Base-by-base conservation (phyloP, 2,888 invertebrate species). In the Xylophagus ater region DNA sequence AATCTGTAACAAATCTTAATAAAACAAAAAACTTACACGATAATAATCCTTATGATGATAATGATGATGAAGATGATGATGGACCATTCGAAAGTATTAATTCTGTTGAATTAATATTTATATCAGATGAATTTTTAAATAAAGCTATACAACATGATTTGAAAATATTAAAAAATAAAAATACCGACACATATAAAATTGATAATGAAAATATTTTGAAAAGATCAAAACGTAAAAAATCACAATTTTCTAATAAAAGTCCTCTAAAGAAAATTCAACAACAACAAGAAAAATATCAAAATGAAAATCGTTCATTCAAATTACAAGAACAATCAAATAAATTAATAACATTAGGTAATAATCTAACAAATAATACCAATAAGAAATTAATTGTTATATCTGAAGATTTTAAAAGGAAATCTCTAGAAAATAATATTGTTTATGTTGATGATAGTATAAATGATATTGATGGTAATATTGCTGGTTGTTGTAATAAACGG, bases 21-120 rank as follows among this genome's bases (percentile, higher is more conserved):
- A 20, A 17, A 4, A 20, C 13, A 7, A 4, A 26, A 12, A 17
- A 24, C 18, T 7, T 17, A 4, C 12, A 18, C 20, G 25, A 34
- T n/a, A 20, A 25, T 15, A 10, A n/a, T n/a, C n/a, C n/a, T n/a
- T n/a, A 37, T 9, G 40, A 30, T 30, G 35, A 20, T 10, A 28
- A 19, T 10, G 34, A 24, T 34, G 35, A 42, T 24, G 40, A 42
- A 33, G 44, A 43, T 34, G 46, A 49, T 25, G 40, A 34, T 13
- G 49, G 44, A 17, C 41, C 42, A 8, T 41, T 45, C 24, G 46
- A 46, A 20, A 45, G 43, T 35, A 44, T 47, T 10, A 47, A 46
- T 29, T 51, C 50, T 1, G 48, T 51, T 34, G 50, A 51, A 41
- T 32, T 51, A 23, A 48, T 51, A n/a, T 49, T 51, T 34, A 51